Evolutionary conservation across 2,113 vertebrate genomes (phyloP).

Genomic region (Saccopteryx leptura): DNA sequence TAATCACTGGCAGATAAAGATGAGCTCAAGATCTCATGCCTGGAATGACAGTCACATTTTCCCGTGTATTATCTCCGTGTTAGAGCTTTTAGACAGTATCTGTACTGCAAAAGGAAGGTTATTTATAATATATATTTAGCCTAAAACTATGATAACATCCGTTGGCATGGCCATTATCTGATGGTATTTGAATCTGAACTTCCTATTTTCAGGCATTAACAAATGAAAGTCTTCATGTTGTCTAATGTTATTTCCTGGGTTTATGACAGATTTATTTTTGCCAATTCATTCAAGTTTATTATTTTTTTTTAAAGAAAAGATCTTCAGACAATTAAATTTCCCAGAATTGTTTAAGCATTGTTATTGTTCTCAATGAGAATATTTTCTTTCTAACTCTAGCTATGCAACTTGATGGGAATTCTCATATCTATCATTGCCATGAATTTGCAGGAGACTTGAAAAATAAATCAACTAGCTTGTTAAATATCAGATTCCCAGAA

Average conservation of each 20-base stretch:
- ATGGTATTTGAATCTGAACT: slow-evolving; percentile 81
- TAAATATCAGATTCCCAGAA: background rate
- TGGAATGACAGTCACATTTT: slow-evolving; percentile 42
- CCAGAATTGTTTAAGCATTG: slow-evolving; percentile 82
- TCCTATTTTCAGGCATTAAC: slow-evolving; percentile 83
- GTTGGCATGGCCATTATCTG: slow-evolving; percentile 84
- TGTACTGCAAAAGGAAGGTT: slow-evolving; percentile 73
- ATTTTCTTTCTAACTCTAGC: slow-evolving; percentile 73
- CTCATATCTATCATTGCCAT: background rate
- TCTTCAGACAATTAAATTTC: slow-evolving; percentile 82
- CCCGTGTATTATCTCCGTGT: slow-evolving; percentile 76
- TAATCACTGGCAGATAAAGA: background rate
- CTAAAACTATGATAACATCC: slow-evolving; percentile 84
- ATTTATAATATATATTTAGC: slow-evolving; percentile 84
- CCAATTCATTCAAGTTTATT: slow-evolving; percentile 73
- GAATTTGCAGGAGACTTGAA: background rate
- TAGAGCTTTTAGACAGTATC: slow-evolving; percentile 74
- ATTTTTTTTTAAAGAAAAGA: slow-evolving; percentile 76
- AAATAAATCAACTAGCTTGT: slow-evolving; percentile 3
- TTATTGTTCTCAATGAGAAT: slow-evolving; percentile 73
- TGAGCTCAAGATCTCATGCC: slow-evolving; percentile 58
- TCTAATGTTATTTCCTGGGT: slow-evolving; percentile 83
- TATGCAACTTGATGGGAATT: slow-evolving; percentile 28
- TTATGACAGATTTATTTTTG: slow-evolving; percentile 80
- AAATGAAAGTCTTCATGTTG: slow-evolving; percentile 76